Base-by-base conservation (phyloP, 2,113 vertebrate genomes). In the Camelus bactrianus region DNA sequence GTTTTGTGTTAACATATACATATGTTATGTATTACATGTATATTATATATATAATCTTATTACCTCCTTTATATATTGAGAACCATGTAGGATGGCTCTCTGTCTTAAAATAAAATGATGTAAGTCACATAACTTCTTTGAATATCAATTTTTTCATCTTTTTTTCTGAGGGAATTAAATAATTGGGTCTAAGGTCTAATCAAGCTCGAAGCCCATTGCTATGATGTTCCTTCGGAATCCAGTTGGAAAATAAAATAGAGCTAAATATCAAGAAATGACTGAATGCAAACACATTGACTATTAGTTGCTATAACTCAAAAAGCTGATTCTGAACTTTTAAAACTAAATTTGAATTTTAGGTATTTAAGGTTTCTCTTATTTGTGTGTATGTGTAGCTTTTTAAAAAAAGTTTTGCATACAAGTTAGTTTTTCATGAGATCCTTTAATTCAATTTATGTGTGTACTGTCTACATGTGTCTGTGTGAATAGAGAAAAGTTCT, bases 401-500 rank as follows among this genome's bases (percentile, higher is more conserved):
- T 32, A 73, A 88, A 42, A 42, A 42, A 42, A n/a, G 4, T 65
- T 76, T 73, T 77, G 17, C 1, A 54, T 62, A 50, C 0, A 76
- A 58, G 15, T 60, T 69, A 72, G 79, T 56, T 94, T 96, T 95
- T 94, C 24, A 46, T 72, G 28, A 75, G 6, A 62, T 75, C 46
- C 72, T 82, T 38, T 4, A 5, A 69, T 79, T 88, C 14, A 69
- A 70, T 56, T 77, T 77, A 1, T 80, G 5, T 79, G n/a, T 64
- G 8, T 30, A 2, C 38, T 42, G 38, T 42, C 38, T 42, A 42
- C 38, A 42, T 42, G 38, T 42, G 38, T 42, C 38, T 60, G 19
- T 54, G 6, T n/a, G 65, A 83, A 88, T 28, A 79, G 22, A 22
- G 73, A 54, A 42, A 91, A 60, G 76, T 10, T 5, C 1, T 20